Evolutionary conservation across 2,113 vertebrate genomes (phyloP).

Genomic region (Sander vitreus): DNA sequence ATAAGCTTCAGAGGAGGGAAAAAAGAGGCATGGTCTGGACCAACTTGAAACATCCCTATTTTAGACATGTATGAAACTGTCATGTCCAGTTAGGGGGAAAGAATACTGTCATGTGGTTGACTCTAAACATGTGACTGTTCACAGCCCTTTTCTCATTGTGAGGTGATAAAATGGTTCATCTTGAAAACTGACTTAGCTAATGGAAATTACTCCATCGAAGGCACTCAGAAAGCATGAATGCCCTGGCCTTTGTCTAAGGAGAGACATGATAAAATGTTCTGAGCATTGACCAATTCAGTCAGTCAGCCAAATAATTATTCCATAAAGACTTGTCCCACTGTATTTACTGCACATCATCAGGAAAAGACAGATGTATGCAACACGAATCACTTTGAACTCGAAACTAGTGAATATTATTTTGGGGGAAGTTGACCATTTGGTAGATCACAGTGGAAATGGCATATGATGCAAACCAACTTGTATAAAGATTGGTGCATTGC

Average conservation of each 20-base stretch:
- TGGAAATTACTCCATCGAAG: constrained; percentile 61
- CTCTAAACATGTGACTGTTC: constrained; percentile 53
- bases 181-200: constrained; percentile 64
- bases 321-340: constrained; percentile 44
- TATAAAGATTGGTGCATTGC: constrained; percentile 17
- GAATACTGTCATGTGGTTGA: constrained; percentile 69
- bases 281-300: constrained; percentile 18
- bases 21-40: constrained; percentile 76
- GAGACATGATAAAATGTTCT: no score
- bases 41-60: constrained; percentile 77
- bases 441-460: constrained; percentile 37
- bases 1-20: constrained; percentile 71
- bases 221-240: neutral
- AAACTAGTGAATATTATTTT: constrained; percentile 33
- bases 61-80: constrained; percentile 73
- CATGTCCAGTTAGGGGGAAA: constrained; percentile 58
- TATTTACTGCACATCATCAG: constrained; percentile 30
- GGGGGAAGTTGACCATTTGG: constrained; percentile 7
- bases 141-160: constrained; percentile 32
- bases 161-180: constrained; percentile 67
- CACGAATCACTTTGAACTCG: constrained; percentile 19
- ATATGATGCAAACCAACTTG: constrained; percentile 33
- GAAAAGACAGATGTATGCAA: constrained; percentile 10
- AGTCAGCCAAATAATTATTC: constrained; percentile 53
- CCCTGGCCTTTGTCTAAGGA: constrained; percentile 35